phyloP scores from a whole-genome alignment of 2,113 vertebrate species.

The Cardinalis cardinalis region DNA sequence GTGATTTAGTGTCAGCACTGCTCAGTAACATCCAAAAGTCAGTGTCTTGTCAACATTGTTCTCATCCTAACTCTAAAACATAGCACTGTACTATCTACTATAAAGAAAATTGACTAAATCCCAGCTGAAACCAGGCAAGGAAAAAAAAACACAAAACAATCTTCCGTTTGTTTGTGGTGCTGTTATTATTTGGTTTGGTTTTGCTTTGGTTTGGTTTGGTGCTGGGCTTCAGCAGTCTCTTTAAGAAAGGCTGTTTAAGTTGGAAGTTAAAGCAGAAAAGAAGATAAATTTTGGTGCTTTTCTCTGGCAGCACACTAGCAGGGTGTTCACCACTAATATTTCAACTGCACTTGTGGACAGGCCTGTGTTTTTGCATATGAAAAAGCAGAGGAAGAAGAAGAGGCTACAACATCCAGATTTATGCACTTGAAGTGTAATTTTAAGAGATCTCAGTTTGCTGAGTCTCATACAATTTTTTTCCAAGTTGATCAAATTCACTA shows the following conservation, averaged over 20 bases:
- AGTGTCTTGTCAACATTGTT: background rate
- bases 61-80: background rate
- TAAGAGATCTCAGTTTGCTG: background rate
- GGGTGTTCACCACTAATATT: background rate
- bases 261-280: background rate
- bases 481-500: background rate
- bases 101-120: background rate
- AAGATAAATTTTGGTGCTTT: background rate
- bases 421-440: background rate
- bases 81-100: background rate
- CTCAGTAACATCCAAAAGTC: background rate
- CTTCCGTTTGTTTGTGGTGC: background rate
- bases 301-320: background rate
- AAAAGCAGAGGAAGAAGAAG: background rate
- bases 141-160: background rate
- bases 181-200: background rate
- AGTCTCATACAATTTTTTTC: background rate
- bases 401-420: background rate
- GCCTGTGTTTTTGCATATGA: background rate
- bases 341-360: background rate
- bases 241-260: background rate
- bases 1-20: background rate
- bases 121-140: background rate
- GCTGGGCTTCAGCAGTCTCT: background rate
- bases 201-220: fast-evolving